Evolutionary conservation across 2,888 invertebrate genomes (phyloP).

Genomic region (Hydroisotoma schaefferi): DNA sequence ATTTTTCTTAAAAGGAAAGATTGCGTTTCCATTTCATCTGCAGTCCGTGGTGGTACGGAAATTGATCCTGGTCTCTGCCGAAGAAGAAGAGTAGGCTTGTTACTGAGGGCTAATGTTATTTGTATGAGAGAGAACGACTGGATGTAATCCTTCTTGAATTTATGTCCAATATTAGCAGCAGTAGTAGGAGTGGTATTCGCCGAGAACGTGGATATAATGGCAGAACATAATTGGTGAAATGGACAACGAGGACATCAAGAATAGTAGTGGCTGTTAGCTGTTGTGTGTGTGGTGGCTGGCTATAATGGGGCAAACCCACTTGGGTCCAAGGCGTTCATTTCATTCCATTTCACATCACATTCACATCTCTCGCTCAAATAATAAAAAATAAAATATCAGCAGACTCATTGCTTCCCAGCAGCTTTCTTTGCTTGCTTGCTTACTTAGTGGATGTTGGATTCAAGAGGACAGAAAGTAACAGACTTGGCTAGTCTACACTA

Average conservation of each 20-base stretch:
- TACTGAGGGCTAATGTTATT: background rate
- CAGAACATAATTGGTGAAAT: slow-evolving; percentile 28
- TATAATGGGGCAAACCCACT: slow-evolving; percentile 16
- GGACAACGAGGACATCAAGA: slow-evolving; percentile 19
- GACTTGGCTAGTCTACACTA: background rate
- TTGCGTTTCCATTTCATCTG: too few relatives aligned
- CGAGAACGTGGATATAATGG: slow-evolving; percentile 12
- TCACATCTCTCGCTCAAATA: slow-evolving; percentile 16
- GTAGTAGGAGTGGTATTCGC: slow-evolving; percentile 4
- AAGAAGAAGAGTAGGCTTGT: background rate
- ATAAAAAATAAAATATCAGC: slow-evolving; percentile 17
- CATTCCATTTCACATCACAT: slow-evolving; percentile 21
- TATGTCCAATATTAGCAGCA: slow-evolving; percentile 14
- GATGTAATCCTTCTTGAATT: slow-evolving; percentile 14
- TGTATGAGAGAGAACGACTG: slow-evolving; percentile 5
- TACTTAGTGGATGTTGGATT: background rate
- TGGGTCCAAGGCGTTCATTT: slow-evolving; percentile 22
- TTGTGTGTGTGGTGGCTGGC: slow-evolving; percentile 7
- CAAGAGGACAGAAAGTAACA: background rate
- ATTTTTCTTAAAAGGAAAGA: background rate
- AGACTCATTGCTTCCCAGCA: background rate
- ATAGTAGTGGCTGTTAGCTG: slow-evolving; percentile 10
- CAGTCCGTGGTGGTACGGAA: background rate
- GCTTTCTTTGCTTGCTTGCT: background rate
- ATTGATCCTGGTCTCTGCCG: background rate